These are phyloP conservation scores for Lepetodrilus schrolli DNA, from an alignment of 2,888 invertebrate genomes.

Conservation along the genomic window DNA sequence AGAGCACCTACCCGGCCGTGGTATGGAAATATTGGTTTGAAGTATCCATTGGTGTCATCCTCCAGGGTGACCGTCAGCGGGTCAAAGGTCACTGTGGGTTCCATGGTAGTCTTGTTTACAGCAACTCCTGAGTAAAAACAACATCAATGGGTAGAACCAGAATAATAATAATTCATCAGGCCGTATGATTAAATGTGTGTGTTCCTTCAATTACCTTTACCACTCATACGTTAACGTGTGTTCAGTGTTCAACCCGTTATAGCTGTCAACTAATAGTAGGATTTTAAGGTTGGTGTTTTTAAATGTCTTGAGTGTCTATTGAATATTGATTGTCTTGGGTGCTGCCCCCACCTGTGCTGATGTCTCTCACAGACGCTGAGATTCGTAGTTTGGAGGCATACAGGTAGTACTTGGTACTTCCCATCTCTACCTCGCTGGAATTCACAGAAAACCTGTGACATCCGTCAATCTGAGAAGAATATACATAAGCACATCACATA, in stretches of 20 bases:
- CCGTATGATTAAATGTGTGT: too few relatives aligned
- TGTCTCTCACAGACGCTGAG: conserved; percentile 61
- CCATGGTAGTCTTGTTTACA: conserved; percentile 43
- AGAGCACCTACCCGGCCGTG: conserved; percentile 53
- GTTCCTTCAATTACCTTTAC: too few relatives aligned
- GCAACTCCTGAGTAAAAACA: conserved; percentile 43
- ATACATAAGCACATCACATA: background rate
- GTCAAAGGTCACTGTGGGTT: conserved; percentile 45
- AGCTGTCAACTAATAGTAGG: too few relatives aligned
- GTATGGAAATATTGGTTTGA: conserved; percentile 83
- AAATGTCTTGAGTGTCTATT: too few relatives aligned
- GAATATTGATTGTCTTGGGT: too few relatives aligned
- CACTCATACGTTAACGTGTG: too few relatives aligned
- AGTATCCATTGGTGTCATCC: conserved; percentile 79
- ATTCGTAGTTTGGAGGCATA: conserved; percentile 47
- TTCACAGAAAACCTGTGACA: conserved; percentile 56
- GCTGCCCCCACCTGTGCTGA: conserved; percentile 54
- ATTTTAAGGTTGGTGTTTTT: too few relatives aligned
- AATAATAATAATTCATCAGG: background rate
- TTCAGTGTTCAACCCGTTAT: too few relatives aligned
- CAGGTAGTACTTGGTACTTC: conserved; percentile 38
- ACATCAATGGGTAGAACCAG: background rate
- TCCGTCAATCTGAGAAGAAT: conserved; percentile 56
- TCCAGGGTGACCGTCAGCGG: conserved; percentile 50
- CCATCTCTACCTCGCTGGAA: conserved; percentile 44